Conservation (phyloP, 2,797 vertebrate species). For the Premnoplex brunnescens region DNA sequence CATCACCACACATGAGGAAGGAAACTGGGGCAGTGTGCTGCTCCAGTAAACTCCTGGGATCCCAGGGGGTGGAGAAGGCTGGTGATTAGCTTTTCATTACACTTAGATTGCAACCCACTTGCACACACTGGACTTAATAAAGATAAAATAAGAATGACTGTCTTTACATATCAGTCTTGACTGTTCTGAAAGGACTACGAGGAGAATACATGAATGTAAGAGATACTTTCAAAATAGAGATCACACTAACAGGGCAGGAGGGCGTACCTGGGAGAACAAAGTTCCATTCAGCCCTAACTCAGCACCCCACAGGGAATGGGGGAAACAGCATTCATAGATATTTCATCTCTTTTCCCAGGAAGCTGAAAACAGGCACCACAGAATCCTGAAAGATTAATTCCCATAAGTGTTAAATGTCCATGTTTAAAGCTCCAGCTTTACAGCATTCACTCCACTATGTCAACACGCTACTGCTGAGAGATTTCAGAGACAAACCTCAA, state of each 20-base stretch:
- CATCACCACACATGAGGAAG: background rate
- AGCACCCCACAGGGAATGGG: background rate
- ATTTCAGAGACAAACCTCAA: background rate
- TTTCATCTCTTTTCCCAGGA: background rate
- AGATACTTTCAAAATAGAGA: background rate
- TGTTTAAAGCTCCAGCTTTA: background rate
- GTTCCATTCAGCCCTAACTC: background rate
- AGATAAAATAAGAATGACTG: background rate
- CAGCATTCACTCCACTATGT: background rate
- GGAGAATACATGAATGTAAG: background rate
- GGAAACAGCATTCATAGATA: background rate
- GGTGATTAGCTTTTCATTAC: slow-evolving; percentile 17
- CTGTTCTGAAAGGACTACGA: background rate
- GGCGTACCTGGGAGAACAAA: background rate
- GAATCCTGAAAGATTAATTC: background rate
- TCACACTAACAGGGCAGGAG: background rate
- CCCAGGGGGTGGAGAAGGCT: background rate
- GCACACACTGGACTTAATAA: background rate
- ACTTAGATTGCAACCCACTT: background rate
- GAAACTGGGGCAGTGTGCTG: slow-evolving; percentile 48
- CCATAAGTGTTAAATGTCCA: background rate
- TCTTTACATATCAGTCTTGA: background rate
- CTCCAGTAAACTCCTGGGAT: slow-evolving; percentile 44
- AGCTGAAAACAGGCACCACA: background rate
- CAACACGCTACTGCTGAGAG: background rate